Conservation (phyloP, 1,140 invertebrate species). For the Heterodera schachtii region DNA sequence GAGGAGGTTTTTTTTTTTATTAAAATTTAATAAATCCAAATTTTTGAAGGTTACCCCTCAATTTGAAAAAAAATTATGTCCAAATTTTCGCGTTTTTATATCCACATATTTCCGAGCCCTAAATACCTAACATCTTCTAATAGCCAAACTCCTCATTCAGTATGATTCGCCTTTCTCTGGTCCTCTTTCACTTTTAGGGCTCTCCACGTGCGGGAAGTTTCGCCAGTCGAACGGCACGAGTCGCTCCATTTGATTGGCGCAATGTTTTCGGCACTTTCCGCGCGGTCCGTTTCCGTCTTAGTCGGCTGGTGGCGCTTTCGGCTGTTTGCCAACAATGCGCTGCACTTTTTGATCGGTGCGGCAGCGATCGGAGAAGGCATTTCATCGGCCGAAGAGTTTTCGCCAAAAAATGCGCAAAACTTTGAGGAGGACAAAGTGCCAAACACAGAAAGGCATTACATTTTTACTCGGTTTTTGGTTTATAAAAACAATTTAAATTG, state of each 20-base stretch:
- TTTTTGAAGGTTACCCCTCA: too few species aligned
- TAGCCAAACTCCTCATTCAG: too few species aligned
- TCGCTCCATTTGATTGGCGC: neutral
- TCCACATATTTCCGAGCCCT: too few species aligned
- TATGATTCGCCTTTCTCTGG: too few species aligned
- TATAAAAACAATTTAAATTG: too few species aligned
- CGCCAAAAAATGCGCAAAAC: neutral
- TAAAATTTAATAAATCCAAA: too few species aligned
- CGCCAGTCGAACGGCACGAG: neutral
- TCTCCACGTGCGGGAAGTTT: neutral
- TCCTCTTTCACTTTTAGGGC: neutral
- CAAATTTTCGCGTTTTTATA: too few species aligned
- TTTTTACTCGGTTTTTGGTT: too few species aligned
- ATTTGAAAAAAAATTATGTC: too few species aligned
- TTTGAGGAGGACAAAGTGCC: neutral
- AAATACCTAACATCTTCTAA: too few species aligned
- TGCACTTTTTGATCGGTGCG: neutral
- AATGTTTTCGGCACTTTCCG: conserved; percentile 7
- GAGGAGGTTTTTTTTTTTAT: too few species aligned
- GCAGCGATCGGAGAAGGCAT: neutral
- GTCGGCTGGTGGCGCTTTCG: conserved; percentile 6
- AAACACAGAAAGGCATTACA: neutral
- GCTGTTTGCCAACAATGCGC: conserved; percentile 1
- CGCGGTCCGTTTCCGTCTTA: neutral
- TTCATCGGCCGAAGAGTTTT: neutral